Evolutionary conservation across 2,113 vertebrate species (phyloP).

Genomic region (Leucopternis melanops): DNA sequence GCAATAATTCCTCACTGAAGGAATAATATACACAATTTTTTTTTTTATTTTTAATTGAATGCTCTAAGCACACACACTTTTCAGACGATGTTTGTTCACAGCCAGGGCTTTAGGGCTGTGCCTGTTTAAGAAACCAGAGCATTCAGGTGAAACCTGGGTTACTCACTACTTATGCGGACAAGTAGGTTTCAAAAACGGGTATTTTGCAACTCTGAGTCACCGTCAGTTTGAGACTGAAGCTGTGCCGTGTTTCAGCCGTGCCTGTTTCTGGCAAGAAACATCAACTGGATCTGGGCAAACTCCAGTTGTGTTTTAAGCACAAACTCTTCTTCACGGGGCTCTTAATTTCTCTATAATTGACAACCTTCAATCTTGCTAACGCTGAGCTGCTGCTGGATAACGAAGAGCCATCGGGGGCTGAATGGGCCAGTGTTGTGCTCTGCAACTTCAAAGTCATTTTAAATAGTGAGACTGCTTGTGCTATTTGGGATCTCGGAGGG

Average conservation of each 20-base stretch:
- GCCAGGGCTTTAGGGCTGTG: background rate
- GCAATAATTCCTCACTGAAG: background rate
- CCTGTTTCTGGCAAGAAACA: background rate
- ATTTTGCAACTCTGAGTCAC: background rate
- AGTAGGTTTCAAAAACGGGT: background rate
- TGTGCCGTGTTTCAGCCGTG: background rate
- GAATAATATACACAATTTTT: background rate
- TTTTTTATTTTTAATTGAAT: background rate
- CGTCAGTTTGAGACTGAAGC: background rate
- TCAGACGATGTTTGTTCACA: background rate
- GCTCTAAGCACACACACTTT: background rate
- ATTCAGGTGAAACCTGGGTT: background rate
- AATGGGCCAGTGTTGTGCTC: background rate
- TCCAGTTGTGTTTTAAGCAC: background rate
- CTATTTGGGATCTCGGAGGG: background rate
- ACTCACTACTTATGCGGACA: background rate
- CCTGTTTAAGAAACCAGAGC: background rate
- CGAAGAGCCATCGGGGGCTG: fast-evolving
- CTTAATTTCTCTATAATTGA: background rate
- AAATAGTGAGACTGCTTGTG: background rate
- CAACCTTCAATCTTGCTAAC: background rate
- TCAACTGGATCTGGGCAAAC: background rate
- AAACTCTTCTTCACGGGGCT: background rate
- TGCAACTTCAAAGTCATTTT: background rate
- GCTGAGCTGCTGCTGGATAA: background rate